A percentile compares a stretch with the other conserved stretches of the same genome.
Evolutionary conservation across 2,113 vertebrate genomes (phyloP).

Genomic region (Suricata suricatta): DNA sequence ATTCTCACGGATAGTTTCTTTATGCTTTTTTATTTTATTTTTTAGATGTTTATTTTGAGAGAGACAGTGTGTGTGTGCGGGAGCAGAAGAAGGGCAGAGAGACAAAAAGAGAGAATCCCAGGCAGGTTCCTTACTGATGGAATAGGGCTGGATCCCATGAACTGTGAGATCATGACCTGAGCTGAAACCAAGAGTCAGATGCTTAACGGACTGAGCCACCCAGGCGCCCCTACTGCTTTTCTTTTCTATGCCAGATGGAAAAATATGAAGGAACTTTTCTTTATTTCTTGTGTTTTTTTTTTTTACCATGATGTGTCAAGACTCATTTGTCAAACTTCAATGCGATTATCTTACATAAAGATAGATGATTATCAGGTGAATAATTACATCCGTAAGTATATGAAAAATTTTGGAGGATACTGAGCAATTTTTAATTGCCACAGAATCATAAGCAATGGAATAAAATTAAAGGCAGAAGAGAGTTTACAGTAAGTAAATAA

Average conservation of each 20-base stretch:
- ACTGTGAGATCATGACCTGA: too few relatives aligned
- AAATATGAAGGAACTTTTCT: neutral
- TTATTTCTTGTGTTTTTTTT: neutral
- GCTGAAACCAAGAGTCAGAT: too few relatives aligned
- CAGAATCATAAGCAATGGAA: neutral
- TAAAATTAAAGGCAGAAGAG: neutral
- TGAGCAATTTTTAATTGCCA: neutral
- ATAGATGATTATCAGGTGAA: neutral
- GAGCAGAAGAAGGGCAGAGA: too few relatives aligned
- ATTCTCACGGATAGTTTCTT: neutral
- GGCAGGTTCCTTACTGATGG: too few relatives aligned
- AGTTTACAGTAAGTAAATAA: neutral
- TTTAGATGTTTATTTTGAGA: neutral
- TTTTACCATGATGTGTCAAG: too few relatives aligned
- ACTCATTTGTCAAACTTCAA: neutral
- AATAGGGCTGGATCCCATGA: too few relatives aligned
- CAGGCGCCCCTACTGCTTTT: neutral
- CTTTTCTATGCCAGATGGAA: neutral
- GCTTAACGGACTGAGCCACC: too few relatives aligned
- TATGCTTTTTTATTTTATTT: neutral
- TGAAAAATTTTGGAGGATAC: neutral
- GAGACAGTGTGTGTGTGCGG: too few relatives aligned
- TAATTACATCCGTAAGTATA: neutral
- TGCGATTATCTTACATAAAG: neutral
- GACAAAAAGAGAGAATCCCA: too few relatives aligned